These are phyloP conservation scores for Vanacampus margaritifer DNA, from an alignment of 2,113 vertebrate genomes.

Conservation along the genomic window DNA sequence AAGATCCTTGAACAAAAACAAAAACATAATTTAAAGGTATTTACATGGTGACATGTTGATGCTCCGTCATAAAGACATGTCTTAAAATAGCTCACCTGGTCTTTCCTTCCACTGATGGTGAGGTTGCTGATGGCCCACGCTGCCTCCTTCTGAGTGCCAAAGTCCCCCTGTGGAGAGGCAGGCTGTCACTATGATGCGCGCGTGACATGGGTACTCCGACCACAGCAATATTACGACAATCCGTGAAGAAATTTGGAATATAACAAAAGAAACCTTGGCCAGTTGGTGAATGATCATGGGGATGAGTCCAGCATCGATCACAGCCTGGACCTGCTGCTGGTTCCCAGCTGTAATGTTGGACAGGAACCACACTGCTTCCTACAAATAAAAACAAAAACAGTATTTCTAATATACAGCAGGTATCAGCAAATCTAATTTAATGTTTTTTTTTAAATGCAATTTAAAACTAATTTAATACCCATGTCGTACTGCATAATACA, in stretches of 20 bases:
- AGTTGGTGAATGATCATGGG: conserved; percentile 99
- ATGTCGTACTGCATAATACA: too few relatives aligned
- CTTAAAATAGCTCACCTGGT: conserved; percentile 79
- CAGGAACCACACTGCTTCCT: conserved; percentile 99
- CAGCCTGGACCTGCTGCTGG: conserved; percentile 98
- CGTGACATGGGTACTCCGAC: background rate
- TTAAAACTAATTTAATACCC: too few relatives aligned
- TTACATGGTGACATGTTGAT: background rate
- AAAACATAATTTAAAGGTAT: too few relatives aligned
- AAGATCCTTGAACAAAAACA: background rate
- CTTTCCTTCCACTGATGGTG: conserved; percentile 98
- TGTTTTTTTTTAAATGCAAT: too few relatives aligned
- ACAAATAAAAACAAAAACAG: conserved; percentile 24
- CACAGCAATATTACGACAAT: background rate
- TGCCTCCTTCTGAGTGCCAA: conserved; percentile 98
- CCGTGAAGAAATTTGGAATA: background rate
- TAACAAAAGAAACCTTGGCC: conserved; percentile 82
- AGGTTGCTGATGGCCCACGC: conserved; percentile 99
- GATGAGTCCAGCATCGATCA: conserved; percentile 96
- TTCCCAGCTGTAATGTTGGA: conserved; percentile 99
- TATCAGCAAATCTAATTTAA: too few relatives aligned
- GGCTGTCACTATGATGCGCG: conserved; percentile 48
- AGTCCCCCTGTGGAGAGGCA: conserved; percentile 86
- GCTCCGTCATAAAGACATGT: background rate
- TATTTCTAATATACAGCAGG: too few relatives aligned